phyloP scores from a whole-genome alignment of 2,113 vertebrate genomes.

The Leuciscus idus region DNA sequence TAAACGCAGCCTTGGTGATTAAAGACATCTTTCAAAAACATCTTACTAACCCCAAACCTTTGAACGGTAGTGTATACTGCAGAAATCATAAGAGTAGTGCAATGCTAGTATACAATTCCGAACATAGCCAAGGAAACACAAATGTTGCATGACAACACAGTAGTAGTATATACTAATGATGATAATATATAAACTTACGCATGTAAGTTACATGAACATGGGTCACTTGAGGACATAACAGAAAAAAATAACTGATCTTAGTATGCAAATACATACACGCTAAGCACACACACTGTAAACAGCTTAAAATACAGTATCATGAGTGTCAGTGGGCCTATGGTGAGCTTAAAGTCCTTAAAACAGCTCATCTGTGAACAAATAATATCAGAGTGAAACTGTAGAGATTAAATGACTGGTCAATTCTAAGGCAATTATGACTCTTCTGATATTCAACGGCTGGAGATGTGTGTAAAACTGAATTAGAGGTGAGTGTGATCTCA shows the following conservation, averaged over 20 bases:
- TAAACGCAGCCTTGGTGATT: background rate
- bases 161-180: background rate
- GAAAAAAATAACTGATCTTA: background rate
- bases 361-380: slow-evolving; percentile 2
- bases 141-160: background rate
- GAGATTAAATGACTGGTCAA: slow-evolving; percentile 22
- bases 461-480: slow-evolving; percentile 20
- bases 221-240: background rate
- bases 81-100: background rate
- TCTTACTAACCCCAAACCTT: background rate
- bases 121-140: background rate
- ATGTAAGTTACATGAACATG: background rate
- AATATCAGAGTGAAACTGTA: background rate
- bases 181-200: background rate
- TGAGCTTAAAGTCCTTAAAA: slow-evolving; percentile 23
- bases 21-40: background rate
- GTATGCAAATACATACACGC: too few species aligned
- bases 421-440: slow-evolving; percentile 18
- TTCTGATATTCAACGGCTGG: background rate
- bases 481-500: slow-evolving; percentile 15
- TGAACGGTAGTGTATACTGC: background rate
- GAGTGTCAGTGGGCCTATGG: background rate
- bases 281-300: background rate
- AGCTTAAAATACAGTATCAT: slow-evolving; percentile 9
- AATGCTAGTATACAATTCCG: background rate